These are phyloP conservation scores for Crenichthys baileyi DNA, from an alignment of 2,797 vertebrate genomes.

Conservation along the genomic window DNA sequence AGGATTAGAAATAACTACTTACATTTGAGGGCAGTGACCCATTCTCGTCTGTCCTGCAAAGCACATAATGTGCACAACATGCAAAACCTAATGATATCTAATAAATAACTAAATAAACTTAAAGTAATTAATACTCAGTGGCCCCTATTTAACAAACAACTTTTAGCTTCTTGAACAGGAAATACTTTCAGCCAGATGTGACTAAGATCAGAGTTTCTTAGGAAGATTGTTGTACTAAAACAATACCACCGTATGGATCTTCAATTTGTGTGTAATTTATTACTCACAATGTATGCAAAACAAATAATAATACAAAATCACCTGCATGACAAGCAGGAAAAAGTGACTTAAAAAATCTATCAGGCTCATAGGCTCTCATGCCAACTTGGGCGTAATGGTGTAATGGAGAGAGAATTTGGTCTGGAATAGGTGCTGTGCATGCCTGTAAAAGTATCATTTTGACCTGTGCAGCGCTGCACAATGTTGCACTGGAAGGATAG, in stretches of 20 bases:
- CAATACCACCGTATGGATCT: neutral
- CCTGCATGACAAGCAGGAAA: neutral
- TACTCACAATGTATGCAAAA: neutral
- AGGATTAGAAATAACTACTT: constrained; percentile 21
- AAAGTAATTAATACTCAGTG: neutral
- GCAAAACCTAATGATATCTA: constrained; percentile 1
- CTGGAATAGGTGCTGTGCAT: neutral
- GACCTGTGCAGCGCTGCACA: neutral
- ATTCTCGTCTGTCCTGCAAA: neutral
- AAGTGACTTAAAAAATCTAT: neutral
- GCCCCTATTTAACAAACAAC: neutral
- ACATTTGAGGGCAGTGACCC: neutral
- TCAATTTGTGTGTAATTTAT: no score
- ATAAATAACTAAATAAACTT: neutral
- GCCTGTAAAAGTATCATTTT: neutral
- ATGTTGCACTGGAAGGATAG: neutral
- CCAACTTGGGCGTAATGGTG: no score
- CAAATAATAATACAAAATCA: neutral
- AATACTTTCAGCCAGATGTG: neutral
- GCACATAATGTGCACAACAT: neutral
- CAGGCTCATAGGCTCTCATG: no score
- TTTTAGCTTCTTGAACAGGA: neutral
- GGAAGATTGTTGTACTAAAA: neutral
- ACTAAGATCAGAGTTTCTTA: neutral
- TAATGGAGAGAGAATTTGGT: neutral